Conservation (phyloP, 2,113 vertebrate genomes). For the Fregetta grallaria region DNA sequence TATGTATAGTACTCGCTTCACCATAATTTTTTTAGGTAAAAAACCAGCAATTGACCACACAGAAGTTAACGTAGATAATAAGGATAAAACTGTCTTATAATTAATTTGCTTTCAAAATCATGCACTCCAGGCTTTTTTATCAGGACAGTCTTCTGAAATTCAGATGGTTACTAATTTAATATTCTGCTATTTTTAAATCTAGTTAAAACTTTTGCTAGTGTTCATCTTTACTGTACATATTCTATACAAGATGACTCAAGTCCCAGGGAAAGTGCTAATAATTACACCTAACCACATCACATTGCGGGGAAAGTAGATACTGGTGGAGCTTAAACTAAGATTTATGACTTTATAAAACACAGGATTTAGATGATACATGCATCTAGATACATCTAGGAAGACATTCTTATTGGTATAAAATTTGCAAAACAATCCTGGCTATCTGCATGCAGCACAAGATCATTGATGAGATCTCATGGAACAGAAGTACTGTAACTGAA, state of each 20-base stretch:
- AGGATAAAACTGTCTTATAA: not conserved
- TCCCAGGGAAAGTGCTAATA: not conserved
- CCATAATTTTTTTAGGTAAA: not conserved
- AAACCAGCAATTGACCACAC: not conserved
- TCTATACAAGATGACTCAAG: not conserved
- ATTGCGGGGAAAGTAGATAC: not conserved
- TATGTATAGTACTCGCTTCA: not conserved
- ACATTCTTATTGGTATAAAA: not conserved
- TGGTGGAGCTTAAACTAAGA: not conserved
- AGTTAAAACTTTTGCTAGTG: not conserved
- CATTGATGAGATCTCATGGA: not conserved
- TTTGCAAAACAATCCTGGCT: not conserved
- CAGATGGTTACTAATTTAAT: not conserved
- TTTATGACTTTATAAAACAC: not conserved
- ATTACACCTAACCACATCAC: not conserved
- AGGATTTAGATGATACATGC: not conserved
- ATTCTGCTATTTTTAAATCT: not conserved
- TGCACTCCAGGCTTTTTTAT: not conserved
- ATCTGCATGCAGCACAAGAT: not conserved
- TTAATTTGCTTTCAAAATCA: not conserved
- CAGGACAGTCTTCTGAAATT: not conserved
- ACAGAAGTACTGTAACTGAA: not conserved
- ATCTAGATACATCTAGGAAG: not conserved
- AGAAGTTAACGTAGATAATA: not conserved
- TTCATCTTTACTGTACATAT: not conserved